phyloP scores from a whole-genome alignment of 2,888 invertebrate species.

The Ophioninae sp. region DNA sequence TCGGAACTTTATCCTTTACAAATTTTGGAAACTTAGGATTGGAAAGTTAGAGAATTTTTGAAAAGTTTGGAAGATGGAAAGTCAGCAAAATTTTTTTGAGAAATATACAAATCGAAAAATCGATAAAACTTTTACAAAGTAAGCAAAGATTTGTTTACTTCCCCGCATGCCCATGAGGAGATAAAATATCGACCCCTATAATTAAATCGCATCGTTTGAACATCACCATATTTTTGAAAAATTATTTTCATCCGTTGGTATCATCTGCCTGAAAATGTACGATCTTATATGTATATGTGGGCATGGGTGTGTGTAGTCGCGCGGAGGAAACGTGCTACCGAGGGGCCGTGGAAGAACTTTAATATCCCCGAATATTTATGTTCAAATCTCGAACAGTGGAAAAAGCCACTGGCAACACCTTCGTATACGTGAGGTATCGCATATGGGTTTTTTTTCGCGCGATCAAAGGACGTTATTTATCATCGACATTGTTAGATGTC shows the following conservation, averaged over 20 bases:
- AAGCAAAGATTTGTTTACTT: neutral
- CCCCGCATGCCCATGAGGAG: constrained; percentile 15
- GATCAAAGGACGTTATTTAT: neutral
- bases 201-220: constrained; percentile 36
- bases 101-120: too few relatives aligned
- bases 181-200: constrained; percentile 8
- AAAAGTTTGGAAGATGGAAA: too few relatives aligned
- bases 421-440: neutral
- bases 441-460: neutral
- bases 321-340: neutral
- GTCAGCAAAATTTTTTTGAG: too few relatives aligned
- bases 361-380: constrained; percentile 32
- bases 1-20: too few relatives aligned
- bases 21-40: too few relatives aligned
- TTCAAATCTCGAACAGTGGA: neutral
- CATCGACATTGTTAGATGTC: neutral
- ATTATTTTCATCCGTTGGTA: constrained; percentile 5
- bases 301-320: too few relatives aligned
- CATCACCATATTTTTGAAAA: constrained; percentile 11
- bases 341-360: constrained; percentile 9
- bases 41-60: too few relatives aligned
- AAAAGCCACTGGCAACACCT: constrained; percentile 16
- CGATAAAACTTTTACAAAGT: too few relatives aligned
- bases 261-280: neutral
- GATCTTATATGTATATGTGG: neutral